Conservation (phyloP, 1,140 invertebrate genomes). For the Nixonia krombeini region DNA sequence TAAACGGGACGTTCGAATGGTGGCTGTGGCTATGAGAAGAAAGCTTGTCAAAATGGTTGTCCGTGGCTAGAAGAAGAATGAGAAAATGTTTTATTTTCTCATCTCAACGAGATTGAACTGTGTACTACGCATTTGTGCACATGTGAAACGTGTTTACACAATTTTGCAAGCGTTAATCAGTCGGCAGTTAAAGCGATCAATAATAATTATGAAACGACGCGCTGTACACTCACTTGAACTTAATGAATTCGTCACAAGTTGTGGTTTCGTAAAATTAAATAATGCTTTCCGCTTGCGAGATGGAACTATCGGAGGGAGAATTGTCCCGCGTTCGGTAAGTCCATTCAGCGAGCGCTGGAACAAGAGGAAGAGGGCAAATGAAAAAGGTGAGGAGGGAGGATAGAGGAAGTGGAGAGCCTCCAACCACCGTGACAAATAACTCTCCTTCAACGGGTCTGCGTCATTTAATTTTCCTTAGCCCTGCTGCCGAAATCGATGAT, state of each 20-base stretch:
- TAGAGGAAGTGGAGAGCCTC: slow-evolving; percentile 29
- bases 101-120: no score
- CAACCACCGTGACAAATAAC: slow-evolving; percentile 68
- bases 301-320: slow-evolving; percentile 35
- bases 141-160: no score
- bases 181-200: no score
- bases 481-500: slow-evolving; percentile 68
- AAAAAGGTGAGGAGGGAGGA: slow-evolving; percentile 15
- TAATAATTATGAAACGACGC: no score
- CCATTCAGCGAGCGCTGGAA: slow-evolving; percentile 17
- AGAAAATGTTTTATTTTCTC: no score
- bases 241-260: slow-evolving; percentile 60
- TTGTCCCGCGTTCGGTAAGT: slow-evolving; percentile 29
- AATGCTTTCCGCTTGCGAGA: slow-evolving; percentile 41
- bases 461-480: slow-evolving; percentile 72
- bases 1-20: no score
- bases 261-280: slow-evolving; percentile 50
- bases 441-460: slow-evolving; percentile 68
- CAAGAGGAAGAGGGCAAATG: slow-evolving; percentile 13
- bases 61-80: no score
- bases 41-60: no score
- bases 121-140: no score
- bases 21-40: no score
- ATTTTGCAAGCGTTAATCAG: no score
- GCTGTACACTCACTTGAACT: no score